These are phyloP conservation scores for Simalia tracyae DNA, from an alignment of 2,797 vertebrate genomes.

Conservation along the genomic window DNA sequence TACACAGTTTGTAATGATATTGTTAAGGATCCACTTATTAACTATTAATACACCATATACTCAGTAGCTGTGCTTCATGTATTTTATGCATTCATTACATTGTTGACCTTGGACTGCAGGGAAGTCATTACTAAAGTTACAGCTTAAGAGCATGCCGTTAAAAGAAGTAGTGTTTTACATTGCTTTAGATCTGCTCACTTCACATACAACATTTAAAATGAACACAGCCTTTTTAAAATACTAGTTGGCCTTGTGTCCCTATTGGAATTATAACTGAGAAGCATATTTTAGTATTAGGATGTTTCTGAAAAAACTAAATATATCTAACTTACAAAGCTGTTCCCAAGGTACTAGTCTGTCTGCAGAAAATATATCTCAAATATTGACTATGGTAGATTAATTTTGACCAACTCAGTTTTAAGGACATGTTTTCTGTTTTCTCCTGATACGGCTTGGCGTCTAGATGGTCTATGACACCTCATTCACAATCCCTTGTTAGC, in stretches of 20 bases:
- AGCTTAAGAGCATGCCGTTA: not conserved
- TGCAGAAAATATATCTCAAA: not conserved
- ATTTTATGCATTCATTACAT: not conserved
- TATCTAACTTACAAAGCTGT: not conserved
- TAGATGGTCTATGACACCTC: too few relatives aligned
- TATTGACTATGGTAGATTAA: not conserved
- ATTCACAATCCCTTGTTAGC: not conserved
- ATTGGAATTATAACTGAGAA: not conserved
- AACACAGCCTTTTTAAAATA: not conserved
- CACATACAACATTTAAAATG: not conserved
- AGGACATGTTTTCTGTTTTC: not conserved
- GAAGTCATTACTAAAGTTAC: not conserved
- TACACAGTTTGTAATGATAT: not conserved
- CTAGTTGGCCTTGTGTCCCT: not conserved
- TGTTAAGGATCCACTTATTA: not conserved
- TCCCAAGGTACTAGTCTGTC: not conserved
- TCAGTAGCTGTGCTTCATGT: not conserved
- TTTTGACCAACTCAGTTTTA: not conserved
- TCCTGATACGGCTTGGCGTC: not conserved
- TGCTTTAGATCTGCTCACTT: not conserved
- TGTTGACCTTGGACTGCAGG: not conserved
- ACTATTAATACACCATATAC: not conserved
- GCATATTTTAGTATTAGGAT: not conserved
- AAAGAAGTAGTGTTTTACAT: not conserved
- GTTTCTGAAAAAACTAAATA: not conserved